Base-by-base conservation (phyloP, 2,797 vertebrate genomes). In the Kryptolebias ocellatus region DNA sequence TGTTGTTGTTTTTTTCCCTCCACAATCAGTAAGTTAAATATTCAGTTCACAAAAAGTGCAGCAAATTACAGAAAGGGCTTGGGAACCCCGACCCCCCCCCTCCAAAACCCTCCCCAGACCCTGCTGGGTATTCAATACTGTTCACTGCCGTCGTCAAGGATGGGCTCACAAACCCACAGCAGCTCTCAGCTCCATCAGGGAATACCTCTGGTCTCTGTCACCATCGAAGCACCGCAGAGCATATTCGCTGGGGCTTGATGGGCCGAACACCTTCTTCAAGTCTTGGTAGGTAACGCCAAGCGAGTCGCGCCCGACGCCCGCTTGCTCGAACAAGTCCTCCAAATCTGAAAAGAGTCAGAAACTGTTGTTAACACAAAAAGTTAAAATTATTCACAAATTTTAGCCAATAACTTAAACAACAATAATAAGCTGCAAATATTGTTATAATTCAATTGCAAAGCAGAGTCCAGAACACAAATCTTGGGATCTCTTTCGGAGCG, bases 41-140 rank as follows among this genome's bases (percentile, higher is more conserved):
- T 70, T 85, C 68, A 80, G 79, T 89, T 87, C 84, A 79, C 72
- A 88, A 57, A 51, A 92, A 90, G 89, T 91, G 92, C 91, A 91
- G 89, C 81, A 86, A 24, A 79, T 84, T 78, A 74, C 74, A 72
- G 69, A 80, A 74, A 72, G 72, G 67, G 70, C 68, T 24, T 0
- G 2, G 53, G 59, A 70, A 65, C 56, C 64, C 67, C 37, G 9
- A 67, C 46, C 37, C 70, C 42, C 37, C 20, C 20, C 20, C 20
- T 24, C 20, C 20, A 24, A 24, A 24, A 24, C 20, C 20, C 20
- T 24, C 20, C 20, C 72, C 70, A 73, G 69, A 70, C 69, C 79
- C 63, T 4, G 34, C 76, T 73, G 82, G 64, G 70, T 70, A 28
- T 79, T 77, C 74, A 89, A 91, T 80, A 89, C 83, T 90, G 86